Base-by-base conservation (phyloP, 2,113 vertebrate species). In the Pavo muticus region DNA sequence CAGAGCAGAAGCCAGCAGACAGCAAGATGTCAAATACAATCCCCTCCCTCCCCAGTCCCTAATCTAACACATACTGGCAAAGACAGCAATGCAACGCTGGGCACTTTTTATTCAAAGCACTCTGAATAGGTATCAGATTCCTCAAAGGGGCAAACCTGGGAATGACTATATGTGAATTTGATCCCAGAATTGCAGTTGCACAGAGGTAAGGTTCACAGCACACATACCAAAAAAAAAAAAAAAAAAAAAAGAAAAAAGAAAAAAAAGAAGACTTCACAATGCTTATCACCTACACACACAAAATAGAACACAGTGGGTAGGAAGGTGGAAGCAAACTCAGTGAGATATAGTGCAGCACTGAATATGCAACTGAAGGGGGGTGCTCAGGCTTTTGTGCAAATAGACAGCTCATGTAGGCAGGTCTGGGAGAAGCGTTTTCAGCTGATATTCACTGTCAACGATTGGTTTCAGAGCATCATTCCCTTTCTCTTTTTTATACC, bases 271-370 rank as follows among this genome's bases (percentile, higher is more conserved):
- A 23, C 57, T 7, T 71, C 69, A 81, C 65, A 88, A 75, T 93
- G 44, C 63, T 84, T 84, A 40, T 78, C 0, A 0, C 88, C 86
- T 75, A 72, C 88, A 72, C 21, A 56, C 4, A 40, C 40, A 92
- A 94, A 90, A 74, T 84, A 88, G 91, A 84, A 75, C 25, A 52
- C 76, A 65, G 76, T 88, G 76, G 80, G 91, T 54, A 87, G 80
- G 44, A 86, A 78, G 69, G 61, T 84, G 57, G 72, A 92, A 92
- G 47, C 19, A 93, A 93, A 23, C 32, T 84, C 72, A 35, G 57
- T 30, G 79, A 81, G 83, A 77, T 57, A 68, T 5, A 78, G 73
- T 47, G 44, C 8, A 44, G 65, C 24, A 21, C 42, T 78, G 65
- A 88, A 65, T 78, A 65, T 78, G 61, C 10, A 84, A 14, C 61